Percentiles rank a stretch among this genome's conserved stretches.
Evolutionary conservation across 2,113 vertebrate genomes (phyloP).

Genomic region (Sander lucioperca): DNA sequence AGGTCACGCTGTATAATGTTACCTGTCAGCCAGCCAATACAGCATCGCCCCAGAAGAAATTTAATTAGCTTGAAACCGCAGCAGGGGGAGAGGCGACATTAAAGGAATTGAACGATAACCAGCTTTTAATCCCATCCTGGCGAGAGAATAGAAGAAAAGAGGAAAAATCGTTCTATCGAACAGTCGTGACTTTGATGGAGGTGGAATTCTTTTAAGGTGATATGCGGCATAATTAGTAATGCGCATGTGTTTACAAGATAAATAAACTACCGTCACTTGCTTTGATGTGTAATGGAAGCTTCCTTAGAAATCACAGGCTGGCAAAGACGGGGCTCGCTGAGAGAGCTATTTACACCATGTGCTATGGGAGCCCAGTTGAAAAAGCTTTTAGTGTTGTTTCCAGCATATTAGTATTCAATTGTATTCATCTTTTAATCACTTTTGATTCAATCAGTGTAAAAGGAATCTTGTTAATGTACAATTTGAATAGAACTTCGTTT

Average conservation of each 20-base stretch:
- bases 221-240: slow-evolving; percentile 76
- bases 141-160: slow-evolving; percentile 74
- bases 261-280: slow-evolving; percentile 64
- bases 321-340: slow-evolving; percentile 45
- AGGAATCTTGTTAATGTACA: not conserved
- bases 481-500: slow-evolving; percentile 19
- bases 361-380: slow-evolving; percentile 25
- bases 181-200: slow-evolving; percentile 78
- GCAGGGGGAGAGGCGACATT: slow-evolving; percentile 71
- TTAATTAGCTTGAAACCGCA: slow-evolving; percentile 79
- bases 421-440: slow-evolving; percentile 12
- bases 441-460: slow-evolving; percentile 20
- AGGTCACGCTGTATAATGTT: slow-evolving; percentile 80
- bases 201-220: slow-evolving; percentile 78
- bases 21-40: slow-evolving; percentile 80
- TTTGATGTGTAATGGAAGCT: slow-evolving; percentile 71
- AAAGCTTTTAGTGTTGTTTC: slow-evolving; percentile 30
- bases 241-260: slow-evolving; percentile 79
- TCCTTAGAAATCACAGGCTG: slow-evolving; percentile 53
- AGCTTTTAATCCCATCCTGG: slow-evolving; percentile 80
- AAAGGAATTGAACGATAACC: slow-evolving; percentile 79
- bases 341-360: slow-evolving; percentile 55
- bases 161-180: slow-evolving; percentile 66
- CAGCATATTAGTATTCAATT: slow-evolving; percentile 26
- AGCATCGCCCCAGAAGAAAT: slow-evolving; percentile 72